Percentiles rank a stretch among this genome's conserved stretches.
Conservation (phyloP, 2,888 invertebrate species). For the Calephelis perditalis region DNA sequence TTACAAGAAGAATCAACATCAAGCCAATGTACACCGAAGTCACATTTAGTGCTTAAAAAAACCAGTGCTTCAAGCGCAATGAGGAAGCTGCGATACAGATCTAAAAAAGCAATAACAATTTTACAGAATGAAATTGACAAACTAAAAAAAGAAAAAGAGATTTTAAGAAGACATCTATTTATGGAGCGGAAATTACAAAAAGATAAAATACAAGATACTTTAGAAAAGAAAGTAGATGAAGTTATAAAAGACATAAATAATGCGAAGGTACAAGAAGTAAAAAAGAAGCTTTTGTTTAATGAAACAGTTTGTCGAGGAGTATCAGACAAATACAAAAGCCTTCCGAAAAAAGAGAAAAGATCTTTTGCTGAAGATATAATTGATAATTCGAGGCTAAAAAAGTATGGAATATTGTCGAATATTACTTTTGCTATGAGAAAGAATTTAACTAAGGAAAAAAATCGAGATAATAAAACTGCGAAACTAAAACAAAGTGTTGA, state of each 20-base stretch:
- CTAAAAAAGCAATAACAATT: slow-evolving; percentile 1
- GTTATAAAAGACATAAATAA: no score
- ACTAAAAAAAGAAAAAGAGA: not conserved
- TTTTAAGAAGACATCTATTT: no score
- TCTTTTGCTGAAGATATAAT: no score
- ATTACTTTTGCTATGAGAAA: slow-evolving; percentile 2
- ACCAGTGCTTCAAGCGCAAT: no score
- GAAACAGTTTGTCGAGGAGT: slow-evolving; percentile 5
- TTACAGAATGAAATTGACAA: slow-evolving; percentile 13
- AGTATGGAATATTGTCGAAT: slow-evolving; percentile 4
- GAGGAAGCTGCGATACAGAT: no score
- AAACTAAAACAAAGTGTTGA: slow-evolving; percentile 4
- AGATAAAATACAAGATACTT: no score
- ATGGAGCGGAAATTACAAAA: no score
- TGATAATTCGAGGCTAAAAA: not conserved
- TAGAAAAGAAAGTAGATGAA: no score
- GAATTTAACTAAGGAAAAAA: not conserved
- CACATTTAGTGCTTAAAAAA: no score
- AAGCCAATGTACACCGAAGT: no score
- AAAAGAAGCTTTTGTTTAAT: slow-evolving; percentile 4
- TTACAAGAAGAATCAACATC: no score
- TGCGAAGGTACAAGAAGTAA: not conserved
- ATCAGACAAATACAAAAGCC: slow-evolving; percentile 3
- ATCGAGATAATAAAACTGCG: slow-evolving; percentile 5
- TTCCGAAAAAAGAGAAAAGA: not conserved